Percentiles rank a stretch among this genome's conserved stretches.
phyloP scores from a whole-genome alignment of 2,797 vertebrate species.

The Huso huso region DNA sequence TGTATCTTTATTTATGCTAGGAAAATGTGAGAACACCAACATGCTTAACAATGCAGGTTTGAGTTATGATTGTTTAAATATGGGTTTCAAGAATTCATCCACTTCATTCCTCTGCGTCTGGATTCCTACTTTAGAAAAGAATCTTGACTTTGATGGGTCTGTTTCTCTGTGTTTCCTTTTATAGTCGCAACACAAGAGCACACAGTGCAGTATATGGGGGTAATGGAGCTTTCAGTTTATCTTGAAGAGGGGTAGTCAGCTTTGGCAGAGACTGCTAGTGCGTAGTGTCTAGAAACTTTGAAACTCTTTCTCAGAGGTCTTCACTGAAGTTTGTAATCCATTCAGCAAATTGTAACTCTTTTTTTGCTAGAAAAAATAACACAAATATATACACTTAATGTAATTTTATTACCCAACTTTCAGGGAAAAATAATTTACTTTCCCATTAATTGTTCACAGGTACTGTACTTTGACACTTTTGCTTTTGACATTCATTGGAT shows the following conservation, averaged over 20 bases:
- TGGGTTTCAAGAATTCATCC: neutral
- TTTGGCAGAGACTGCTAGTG: constrained; percentile 18
- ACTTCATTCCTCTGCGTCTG: neutral
- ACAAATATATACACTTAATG: no score
- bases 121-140: neutral
- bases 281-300: no score
- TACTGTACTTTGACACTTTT: no score
- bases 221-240: constrained; percentile 13
- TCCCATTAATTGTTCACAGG: no score
- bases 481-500: no score
- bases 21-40: constrained; percentile 13
- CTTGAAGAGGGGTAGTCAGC: constrained; percentile 5
- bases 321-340: no score
- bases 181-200: constrained; percentile 26
- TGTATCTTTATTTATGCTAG: neutral
- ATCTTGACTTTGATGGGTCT: neutral
- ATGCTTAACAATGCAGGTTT: constrained; percentile 12
- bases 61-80: constrained; percentile 6
- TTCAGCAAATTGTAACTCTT: no score
- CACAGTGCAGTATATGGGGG: constrained; percentile 21
- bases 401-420: no score
- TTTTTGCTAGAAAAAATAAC: no score
- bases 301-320: no score
- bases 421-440: no score
- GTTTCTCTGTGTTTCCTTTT: constrained; percentile 29